Evolutionary conservation across 2,888 invertebrate species (phyloP), one percentile per base, ranked within the genome.

Genomic region (Plagiodera versicolora): DNA sequence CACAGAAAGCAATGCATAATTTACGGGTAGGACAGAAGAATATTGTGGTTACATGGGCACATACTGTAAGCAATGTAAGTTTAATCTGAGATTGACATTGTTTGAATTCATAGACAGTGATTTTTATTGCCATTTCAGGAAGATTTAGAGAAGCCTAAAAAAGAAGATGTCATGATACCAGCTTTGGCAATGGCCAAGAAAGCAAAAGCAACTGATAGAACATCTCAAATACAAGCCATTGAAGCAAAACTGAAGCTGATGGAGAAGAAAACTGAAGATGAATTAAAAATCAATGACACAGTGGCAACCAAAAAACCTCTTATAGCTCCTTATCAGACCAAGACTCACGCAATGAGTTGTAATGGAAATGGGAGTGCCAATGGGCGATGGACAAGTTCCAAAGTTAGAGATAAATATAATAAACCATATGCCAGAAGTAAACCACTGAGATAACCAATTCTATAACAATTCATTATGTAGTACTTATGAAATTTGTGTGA

Each of bases 211-310:
- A 80, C 88, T 1, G 92, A 92, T 76, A 87, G 89, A 71, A 87
- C 89, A 74, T 88, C 89, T 8, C 91, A 93, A 57, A 94, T 95
- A 67, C 90, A 90, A 75, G 93, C 93, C 0, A 94, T 95, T 61
- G 94, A 94, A 77, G 91, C 92, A 0, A 94, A 95, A 79, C 81
- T 95, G 0, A 92, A 90, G 74, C 81, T 89, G 77, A 89, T 94
- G 87, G 90, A 91, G 70, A 78, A 79, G 2, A 86, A 84, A 65
- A 83, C 85, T 0, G 85, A 86, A 48, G 89, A 90, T 66, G 91
- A 91, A 74, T 86, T 92, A 70, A 88, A 89, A 59, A 83, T 92
- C 4, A 91, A 91, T 74, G 89, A 89, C 73, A 82, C 89, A 2
- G 83, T 87, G 10, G 84, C 87, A 0, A 79, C 84, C 20, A 89